A percentile compares a stretch with the other conserved stretches of the same genome.
Conservation (phyloP, 2,797 vertebrate genomes). For the Gorsachius magnificus region DNA sequence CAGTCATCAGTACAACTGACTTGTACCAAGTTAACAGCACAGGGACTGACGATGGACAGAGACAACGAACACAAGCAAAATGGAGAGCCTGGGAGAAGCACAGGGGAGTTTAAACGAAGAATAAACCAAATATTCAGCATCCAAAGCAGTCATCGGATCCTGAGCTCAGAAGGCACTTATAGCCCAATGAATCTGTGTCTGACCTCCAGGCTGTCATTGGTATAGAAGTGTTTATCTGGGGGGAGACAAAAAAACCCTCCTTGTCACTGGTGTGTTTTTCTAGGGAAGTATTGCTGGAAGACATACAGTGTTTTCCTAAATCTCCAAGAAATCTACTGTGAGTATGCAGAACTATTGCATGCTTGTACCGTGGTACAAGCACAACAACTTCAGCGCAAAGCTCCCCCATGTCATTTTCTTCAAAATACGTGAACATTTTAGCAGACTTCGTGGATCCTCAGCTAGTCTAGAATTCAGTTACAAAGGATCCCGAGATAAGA, state of each 20-base stretch:
- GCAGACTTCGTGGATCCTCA: neutral
- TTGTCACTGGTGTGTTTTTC: neutral
- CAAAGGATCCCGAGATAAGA: neutral
- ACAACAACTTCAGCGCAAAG: neutral
- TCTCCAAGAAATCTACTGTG: neutral
- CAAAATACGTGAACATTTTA: neutral
- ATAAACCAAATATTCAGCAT: neutral
- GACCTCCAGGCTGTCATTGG: neutral
- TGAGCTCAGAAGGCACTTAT: neutral
- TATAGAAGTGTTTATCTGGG: neutral
- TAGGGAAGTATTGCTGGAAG: neutral
- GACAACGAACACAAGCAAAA: neutral
- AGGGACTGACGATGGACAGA: neutral
- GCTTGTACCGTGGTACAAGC: neutral
- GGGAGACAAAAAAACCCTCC: neutral
- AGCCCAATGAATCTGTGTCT: neutral
- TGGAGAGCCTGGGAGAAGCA: neutral
- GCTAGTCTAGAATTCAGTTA: neutral
- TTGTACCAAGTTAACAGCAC: neutral
- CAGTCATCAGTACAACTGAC: too few species aligned
- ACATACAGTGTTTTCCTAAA: neutral
- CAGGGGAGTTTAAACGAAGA: neutral
- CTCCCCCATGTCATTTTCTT: neutral
- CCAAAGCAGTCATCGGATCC: neutral
- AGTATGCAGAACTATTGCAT: neutral